Conservation (phyloP, 2,113 vertebrate species). For the Meles meles region DNA sequence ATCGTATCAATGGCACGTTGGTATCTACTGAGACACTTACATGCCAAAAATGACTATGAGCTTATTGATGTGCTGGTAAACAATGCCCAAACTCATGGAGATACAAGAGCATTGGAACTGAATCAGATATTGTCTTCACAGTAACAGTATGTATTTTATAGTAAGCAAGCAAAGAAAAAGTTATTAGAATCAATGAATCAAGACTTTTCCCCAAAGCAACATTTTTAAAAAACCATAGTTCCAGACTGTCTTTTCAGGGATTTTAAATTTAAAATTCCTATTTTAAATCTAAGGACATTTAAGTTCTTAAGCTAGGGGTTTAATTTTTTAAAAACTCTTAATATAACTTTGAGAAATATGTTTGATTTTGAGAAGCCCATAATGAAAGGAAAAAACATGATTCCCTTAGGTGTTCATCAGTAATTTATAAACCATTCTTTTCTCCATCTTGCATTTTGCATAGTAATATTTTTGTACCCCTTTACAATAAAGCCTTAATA, state of each 20-base stretch:
- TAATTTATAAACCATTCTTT: slow-evolving; percentile 17
- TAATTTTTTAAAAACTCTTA: slow-evolving; percentile 3
- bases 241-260: too few relatives aligned
- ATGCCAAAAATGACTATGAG: slow-evolving; percentile 93
- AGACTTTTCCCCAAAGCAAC: slow-evolving; percentile 7
- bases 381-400: slow-evolving; percentile 27
- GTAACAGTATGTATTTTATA: slow-evolving; percentile 42
- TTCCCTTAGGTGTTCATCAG: neutral
- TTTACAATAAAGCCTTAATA: slow-evolving; percentile 43
- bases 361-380: slow-evolving; percentile 16
- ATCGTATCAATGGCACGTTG: slow-evolving; percentile 92
- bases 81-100: slow-evolving; percentile 86
- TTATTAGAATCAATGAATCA: slow-evolving; percentile 19
- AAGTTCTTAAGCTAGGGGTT: slow-evolving; percentile 31
- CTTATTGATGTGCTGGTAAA: slow-evolving; percentile 91
- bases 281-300: neutral
- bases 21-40: slow-evolving; percentile 94
- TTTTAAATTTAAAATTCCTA: neutral
- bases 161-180: slow-evolving; percentile 19
- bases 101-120: slow-evolving; percentile 87
- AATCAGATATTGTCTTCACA: slow-evolving; percentile 84
- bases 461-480: neutral
- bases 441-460: neutral
- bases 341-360: slow-evolving; percentile 45
- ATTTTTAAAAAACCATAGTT: neutral